Conservation (phyloP, 2,888 invertebrate species). For the Polymixis lichenea region DNA sequence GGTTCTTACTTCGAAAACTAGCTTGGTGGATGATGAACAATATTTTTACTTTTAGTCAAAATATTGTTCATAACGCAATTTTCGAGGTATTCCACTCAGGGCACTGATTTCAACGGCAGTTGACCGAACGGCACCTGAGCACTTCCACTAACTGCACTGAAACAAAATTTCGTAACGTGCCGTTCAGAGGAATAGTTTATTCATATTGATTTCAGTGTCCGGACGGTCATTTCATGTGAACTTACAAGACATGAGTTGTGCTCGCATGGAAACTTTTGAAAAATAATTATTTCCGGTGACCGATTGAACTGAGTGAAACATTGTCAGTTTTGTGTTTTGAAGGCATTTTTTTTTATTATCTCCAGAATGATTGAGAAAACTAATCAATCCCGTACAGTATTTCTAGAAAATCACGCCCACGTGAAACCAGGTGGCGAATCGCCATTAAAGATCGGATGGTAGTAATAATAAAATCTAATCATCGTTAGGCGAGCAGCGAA, state of each 20-base stretch:
- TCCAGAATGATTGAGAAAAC: conserved; percentile 37
- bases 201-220: too few relatives aligned
- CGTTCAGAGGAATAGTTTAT: too few relatives aligned
- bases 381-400: conserved; percentile 44
- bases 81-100: too few relatives aligned
- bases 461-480: conserved; percentile 85
- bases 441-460: conserved; percentile 68
- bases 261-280: neutral
- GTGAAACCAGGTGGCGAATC: conserved; percentile 63
- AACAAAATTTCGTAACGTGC: too few relatives aligned
- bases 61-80: neutral
- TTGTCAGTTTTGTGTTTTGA: neutral
- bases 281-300: neutral
- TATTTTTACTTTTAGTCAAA: neutral
- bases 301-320: neutral
- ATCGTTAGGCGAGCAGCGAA: conserved; percentile 76
- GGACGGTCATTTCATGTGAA: neutral
- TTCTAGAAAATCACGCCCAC: conserved; percentile 52
- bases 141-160: too few relatives aligned
- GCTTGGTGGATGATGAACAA: too few relatives aligned
- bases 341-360: neutral
- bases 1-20: too few relatives aligned
- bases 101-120: too few relatives aligned
- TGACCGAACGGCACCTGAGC: too few relatives aligned
- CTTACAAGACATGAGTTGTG: neutral